These are phyloP conservation scores for Malurus splendens DNA, from an alignment of 2,797 vertebrate genomes.

Conservation along the genomic window DNA sequence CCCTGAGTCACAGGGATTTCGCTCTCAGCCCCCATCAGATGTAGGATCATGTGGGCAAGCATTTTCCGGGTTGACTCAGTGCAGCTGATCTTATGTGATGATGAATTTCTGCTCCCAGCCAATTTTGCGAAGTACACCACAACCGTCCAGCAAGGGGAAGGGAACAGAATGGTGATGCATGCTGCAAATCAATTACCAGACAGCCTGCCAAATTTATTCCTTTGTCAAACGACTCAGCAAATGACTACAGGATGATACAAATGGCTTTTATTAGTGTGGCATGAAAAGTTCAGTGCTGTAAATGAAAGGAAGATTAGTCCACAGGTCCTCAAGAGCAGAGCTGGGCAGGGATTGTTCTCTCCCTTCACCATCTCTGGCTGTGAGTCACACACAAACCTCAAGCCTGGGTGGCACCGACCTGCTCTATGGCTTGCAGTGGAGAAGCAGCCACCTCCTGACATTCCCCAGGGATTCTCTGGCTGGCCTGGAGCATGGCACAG, in stretches of 20 bases:
- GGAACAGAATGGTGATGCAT: neutral
- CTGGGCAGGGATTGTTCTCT: neutral
- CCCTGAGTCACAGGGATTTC: neutral
- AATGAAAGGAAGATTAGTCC: neutral
- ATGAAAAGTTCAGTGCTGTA: neutral
- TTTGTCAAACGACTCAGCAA: neutral
- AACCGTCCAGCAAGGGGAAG: neutral
- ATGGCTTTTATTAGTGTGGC: neutral
- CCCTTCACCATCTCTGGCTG: neutral
- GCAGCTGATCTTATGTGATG: neutral
- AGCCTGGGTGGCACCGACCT: neutral
- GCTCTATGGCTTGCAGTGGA: neutral
- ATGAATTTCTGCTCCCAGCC: neutral
- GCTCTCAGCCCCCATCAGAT: neutral
- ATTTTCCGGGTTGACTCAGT: neutral
- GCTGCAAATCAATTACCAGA: neutral
- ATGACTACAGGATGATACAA: neutral
- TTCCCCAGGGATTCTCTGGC: neutral
- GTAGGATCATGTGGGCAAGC: neutral
- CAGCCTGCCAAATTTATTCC: neutral
- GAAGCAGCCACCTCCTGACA: neutral
- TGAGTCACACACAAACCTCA: neutral
- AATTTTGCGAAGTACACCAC: neutral
- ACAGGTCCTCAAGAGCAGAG: neutral
- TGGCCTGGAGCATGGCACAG: accelerated